A percentile compares a stretch with the other conserved stretches of the same genome.
Evolutionary conservation across 1,140 invertebrate genomes (phyloP).

Genomic region (Portunus trituberculatus): DNA sequence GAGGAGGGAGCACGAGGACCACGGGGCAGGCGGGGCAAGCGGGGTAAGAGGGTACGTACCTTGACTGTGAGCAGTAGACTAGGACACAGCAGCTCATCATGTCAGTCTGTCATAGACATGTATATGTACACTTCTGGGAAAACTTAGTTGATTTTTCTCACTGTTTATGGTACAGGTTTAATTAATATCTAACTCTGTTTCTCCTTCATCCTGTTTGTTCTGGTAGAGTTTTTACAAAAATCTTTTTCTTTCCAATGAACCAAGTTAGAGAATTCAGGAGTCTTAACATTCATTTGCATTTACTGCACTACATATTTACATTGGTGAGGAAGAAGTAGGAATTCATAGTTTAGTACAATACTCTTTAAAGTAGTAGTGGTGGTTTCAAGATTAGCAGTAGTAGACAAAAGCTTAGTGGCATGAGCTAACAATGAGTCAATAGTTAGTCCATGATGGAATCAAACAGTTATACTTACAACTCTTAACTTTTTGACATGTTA

Average conservation of each 20-base stretch:
- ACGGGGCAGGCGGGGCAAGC: slow-evolving; percentile 85
- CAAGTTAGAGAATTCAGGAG: background rate
- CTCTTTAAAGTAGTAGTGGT: background rate
- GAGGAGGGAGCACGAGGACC: slow-evolving; percentile 90
- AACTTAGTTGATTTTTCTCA: background rate
- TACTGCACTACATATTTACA: background rate
- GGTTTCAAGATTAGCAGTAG: background rate
- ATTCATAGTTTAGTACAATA: background rate
- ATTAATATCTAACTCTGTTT: background rate
- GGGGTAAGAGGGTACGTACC: slow-evolving; percentile 85
- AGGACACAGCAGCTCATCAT: background rate
- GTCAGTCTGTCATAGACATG: background rate
- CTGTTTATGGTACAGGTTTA: background rate
- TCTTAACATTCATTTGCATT: background rate
- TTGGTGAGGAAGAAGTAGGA: background rate
- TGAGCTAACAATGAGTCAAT: background rate
- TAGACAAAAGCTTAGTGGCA: background rate
- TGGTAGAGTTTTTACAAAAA: too few relatives aligned
- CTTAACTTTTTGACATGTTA: background rate
- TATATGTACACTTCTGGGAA: background rate
- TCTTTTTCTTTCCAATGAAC: background rate
- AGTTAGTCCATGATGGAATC: background rate
- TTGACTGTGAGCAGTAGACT: slow-evolving; percentile 14
- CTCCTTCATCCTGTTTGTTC: too few relatives aligned
- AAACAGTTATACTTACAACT: background rate